Evolutionary conservation across 2,888 invertebrate species (phyloP).

Genomic region (Drosophila lutescens): DNA sequence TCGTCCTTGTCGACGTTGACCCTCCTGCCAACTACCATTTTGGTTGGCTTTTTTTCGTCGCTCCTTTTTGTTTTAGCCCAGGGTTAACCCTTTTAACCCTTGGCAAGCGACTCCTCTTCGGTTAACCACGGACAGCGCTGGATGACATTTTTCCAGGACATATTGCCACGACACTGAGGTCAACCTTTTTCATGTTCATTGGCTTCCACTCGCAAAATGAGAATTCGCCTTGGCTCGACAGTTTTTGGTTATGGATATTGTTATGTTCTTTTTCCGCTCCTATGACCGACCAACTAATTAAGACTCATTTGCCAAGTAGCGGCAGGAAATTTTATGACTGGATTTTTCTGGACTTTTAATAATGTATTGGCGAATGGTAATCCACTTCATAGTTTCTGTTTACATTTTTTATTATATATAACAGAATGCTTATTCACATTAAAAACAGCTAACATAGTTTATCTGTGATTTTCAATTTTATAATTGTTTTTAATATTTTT

Average conservation of each 20-base stretch:
- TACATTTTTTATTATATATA: too few species aligned
- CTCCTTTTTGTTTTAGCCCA: constrained; percentile 52
- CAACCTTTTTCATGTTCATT: constrained; percentile 77
- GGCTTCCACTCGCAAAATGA: constrained; percentile 26
- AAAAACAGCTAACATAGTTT: too few species aligned
- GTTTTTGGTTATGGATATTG: constrained; percentile 2
- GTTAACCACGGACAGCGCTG: constrained; percentile 70
- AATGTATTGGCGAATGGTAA: too few species aligned
- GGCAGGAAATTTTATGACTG: neutral
- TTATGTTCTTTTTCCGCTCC: neutral
- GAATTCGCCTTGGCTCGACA: constrained; percentile 8
- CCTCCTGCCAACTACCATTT: constrained; percentile 32
- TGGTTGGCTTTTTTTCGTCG: constrained; percentile 20
- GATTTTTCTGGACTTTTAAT: too few species aligned
- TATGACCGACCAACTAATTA: neutral
- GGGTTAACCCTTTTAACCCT: constrained; percentile 77
- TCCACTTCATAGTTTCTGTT: too few species aligned
- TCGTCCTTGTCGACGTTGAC: constrained; percentile 54
- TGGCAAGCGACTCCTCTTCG: constrained; percentile 60
- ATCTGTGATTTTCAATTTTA: too few species aligned
- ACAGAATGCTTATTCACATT: too few species aligned
- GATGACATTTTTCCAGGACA: constrained; percentile 65
- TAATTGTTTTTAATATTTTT: too few species aligned
- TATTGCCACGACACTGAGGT: constrained; percentile 74
- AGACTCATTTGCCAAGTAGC: neutral